These are phyloP conservation scores for Vespertilio murinus DNA, from an alignment of 2,797 vertebrate species.

Conservation along the genomic window DNA sequence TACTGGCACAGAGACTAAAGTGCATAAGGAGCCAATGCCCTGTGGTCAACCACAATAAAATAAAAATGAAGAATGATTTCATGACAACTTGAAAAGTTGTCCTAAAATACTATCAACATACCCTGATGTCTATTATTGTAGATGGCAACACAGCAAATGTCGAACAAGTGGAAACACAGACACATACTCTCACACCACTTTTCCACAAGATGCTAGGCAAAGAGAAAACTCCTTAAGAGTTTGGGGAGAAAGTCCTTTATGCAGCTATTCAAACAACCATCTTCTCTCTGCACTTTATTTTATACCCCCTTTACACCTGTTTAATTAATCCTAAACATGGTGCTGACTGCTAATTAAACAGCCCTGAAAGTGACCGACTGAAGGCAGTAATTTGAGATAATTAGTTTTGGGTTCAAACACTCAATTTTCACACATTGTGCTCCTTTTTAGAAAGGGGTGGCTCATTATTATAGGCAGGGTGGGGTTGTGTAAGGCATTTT, in stretches of 20 bases:
- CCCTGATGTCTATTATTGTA: background rate
- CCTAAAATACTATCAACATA: slow-evolving; percentile 37
- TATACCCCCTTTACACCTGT: slow-evolving; percentile 78
- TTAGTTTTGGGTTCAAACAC: slow-evolving; percentile 80
- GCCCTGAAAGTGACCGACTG: slow-evolving; percentile 77
- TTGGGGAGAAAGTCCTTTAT: slow-evolving; percentile 63
- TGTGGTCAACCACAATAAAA: slow-evolving; percentile 19
- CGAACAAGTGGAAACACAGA: background rate
- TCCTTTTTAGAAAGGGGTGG: slow-evolving; percentile 76
- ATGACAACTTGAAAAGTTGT: slow-evolving; percentile 29
- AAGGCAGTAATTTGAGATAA: slow-evolving; percentile 81
- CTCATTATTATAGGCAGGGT: slow-evolving; percentile 67
- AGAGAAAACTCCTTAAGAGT: slow-evolving; percentile 64
- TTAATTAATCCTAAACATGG: slow-evolving; percentile 80
- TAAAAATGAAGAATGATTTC: slow-evolving; percentile 43
- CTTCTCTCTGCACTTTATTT: slow-evolving; percentile 72
- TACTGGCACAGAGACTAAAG: slow-evolving; percentile 61
- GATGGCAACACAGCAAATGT: background rate
- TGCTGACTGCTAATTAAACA: slow-evolving; percentile 80
- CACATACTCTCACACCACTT: background rate
- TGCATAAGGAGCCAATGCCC: slow-evolving; percentile 43
- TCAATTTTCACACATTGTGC: slow-evolving; percentile 78
- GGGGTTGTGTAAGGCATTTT: slow-evolving; percentile 54
- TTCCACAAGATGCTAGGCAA: slow-evolving; percentile 24
- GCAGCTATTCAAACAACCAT: slow-evolving; percentile 64